Evolutionary conservation across 2,113 vertebrate genomes (phyloP).

Genomic region (Rhinichthys klamathensis): DNA sequence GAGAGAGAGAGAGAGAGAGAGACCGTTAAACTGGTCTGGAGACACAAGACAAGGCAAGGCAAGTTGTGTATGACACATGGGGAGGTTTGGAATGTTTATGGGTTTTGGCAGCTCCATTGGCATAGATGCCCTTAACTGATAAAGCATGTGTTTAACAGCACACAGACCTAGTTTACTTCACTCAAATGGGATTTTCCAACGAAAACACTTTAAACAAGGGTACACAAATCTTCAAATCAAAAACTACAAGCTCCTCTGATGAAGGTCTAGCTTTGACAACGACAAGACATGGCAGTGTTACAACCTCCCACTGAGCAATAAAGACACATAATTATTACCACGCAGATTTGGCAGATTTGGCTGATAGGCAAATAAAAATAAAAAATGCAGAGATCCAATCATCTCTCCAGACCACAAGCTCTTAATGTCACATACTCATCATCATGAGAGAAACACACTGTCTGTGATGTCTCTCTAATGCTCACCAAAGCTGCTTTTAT

Average conservation of each 20-base stretch:
- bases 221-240: neutral
- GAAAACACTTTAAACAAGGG: neutral
- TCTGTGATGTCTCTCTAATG: too few species aligned
- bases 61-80: slow-evolving; percentile 8
- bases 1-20: neutral
- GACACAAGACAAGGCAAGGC: slow-evolving; percentile 30
- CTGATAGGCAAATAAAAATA: too few species aligned
- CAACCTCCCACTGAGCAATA: too few species aligned
- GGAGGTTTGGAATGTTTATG: neutral
- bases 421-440: too few species aligned
- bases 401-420: too few species aligned
- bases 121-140: neutral
- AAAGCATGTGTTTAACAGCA: neutral
- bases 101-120: neutral
- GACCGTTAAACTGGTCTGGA: slow-evolving; percentile 35
- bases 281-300: neutral
- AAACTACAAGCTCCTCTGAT: neutral
- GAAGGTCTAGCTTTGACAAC: neutral
- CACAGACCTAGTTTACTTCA: neutral
- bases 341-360: too few species aligned
- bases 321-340: too few species aligned
- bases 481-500: too few species aligned
- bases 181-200: neutral
- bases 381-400: too few species aligned
- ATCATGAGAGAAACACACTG: too few species aligned